These are phyloP conservation scores for Perizoma affinitatum DNA, from an alignment of 2,888 invertebrate species.

Conservation along the genomic window DNA sequence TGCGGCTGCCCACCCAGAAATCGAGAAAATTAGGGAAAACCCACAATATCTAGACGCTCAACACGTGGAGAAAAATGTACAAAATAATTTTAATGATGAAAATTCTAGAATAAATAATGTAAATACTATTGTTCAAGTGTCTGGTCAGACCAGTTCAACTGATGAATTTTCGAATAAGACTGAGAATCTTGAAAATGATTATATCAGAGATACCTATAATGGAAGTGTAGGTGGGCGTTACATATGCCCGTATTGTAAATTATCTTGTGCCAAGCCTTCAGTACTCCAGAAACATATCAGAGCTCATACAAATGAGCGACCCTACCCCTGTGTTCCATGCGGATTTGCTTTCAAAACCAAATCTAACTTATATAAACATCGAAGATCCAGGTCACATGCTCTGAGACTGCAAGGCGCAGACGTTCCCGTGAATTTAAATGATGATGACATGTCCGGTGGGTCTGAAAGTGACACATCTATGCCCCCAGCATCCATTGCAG, in stretches of 20 bases:
- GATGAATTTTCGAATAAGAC: constrained; percentile 83
- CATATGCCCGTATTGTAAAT: constrained; percentile 94
- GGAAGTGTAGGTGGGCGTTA: constrained; percentile 86
- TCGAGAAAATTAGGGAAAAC: constrained; percentile 73
- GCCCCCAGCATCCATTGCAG: constrained; percentile 70
- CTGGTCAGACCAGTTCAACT: constrained; percentile 82
- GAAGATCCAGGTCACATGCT: constrained; percentile 89
- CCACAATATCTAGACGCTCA: constrained; percentile 53
- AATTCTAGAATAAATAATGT: constrained; percentile 77
- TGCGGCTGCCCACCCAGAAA: constrained; percentile 76
- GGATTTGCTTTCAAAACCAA: constrained; percentile 97
- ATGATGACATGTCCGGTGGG: constrained; percentile 83
- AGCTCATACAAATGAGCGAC: constrained; percentile 96
- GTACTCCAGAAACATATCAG: constrained; percentile 97
- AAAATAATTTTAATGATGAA: constrained; percentile 80
- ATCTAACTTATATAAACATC: constrained; percentile 96
- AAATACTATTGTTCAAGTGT: constrained; percentile 77
- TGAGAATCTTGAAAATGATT: constrained; percentile 81
- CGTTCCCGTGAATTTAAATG: constrained; percentile 77
- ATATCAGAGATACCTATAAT: constrained; percentile 76
- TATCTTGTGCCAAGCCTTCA: constrained; percentile 96
- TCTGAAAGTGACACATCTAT: constrained; percentile 85
- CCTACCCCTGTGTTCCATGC: constrained; percentile 94
- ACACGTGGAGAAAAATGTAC: constrained; percentile 77
- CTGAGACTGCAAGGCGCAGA: constrained; percentile 86